These are phyloP conservation scores for Mus minutoides DNA, from an alignment of 2,797 vertebrate species.

Conservation along the genomic window DNA sequence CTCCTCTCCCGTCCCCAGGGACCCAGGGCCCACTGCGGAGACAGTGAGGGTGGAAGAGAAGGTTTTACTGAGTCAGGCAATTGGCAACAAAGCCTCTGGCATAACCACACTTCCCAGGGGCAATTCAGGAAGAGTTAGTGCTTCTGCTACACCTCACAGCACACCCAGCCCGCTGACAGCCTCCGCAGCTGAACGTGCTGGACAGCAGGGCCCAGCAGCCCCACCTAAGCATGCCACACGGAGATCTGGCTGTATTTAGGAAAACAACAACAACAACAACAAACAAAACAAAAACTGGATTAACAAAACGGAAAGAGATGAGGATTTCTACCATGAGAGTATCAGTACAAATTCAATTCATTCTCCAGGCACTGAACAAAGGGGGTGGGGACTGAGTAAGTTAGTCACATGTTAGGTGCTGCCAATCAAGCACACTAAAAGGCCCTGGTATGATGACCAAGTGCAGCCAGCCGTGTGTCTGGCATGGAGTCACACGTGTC, in stretches of 20 bases:
- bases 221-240: neutral
- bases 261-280: too few relatives aligned
- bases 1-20: neutral
- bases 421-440: conserved; percentile 49
- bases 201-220: neutral
- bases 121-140: conserved; percentile 56
- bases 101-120: conserved; percentile 10
- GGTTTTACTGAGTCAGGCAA: conserved; percentile 66
- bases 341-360: conserved; percentile 62
- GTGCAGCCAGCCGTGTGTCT: conserved; percentile 14
- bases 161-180: neutral
- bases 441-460: conserved; percentile 57
- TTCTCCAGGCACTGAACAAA: conserved; percentile 70
- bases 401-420: conserved; percentile 76
- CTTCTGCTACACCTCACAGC: neutral
- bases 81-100: conserved; percentile 26
- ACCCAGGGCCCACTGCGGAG: neutral
- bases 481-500: conserved; percentile 53
- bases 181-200: neutral
- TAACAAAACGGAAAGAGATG: conserved; percentile 54
- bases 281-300: neutral
- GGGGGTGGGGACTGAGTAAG: neutral
- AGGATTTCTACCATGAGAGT: conserved; percentile 42
- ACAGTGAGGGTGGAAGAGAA: neutral
- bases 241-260: neutral